These are phyloP conservation scores for Steatocranus sp. DNA, from an alignment of 2,797 vertebrate genomes.

Conservation along the genomic window DNA sequence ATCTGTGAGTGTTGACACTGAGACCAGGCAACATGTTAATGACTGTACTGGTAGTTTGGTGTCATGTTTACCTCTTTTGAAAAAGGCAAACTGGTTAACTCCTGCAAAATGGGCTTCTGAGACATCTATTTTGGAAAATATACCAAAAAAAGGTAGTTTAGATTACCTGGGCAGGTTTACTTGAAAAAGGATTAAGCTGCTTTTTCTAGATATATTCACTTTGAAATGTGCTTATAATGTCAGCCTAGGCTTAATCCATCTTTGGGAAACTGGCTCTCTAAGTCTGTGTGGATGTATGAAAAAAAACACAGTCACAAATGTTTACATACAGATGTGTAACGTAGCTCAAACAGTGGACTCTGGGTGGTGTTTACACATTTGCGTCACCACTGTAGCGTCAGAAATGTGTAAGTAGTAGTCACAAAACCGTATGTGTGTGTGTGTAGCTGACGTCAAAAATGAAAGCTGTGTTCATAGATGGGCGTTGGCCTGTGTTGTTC, in stretches of 20 bases:
- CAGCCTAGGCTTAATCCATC: neutral
- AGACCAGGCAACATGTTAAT: neutral
- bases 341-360: neutral
- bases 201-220: neutral
- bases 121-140: neutral
- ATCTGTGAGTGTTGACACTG: neutral
- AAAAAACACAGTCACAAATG: neutral
- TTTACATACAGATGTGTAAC: neutral
- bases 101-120: neutral
- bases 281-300: neutral
- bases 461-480: neutral
- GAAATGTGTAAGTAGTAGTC: neutral
- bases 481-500: neutral
- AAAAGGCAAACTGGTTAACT: neutral
- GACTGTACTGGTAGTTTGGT: neutral
- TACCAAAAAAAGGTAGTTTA: neutral
- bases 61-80: neutral
- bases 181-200: neutral
- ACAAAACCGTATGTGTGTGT: neutral
- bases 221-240: neutral
- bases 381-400: neutral
- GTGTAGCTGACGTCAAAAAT: neutral
- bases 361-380: neutral
- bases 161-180: neutral
- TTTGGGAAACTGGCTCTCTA: neutral